Evolutionary conservation across 1,140 invertebrate genomes (phyloP), one percentile per base, ranked within the genome.

Genomic region (Pogonomyrmex barbatus): DNA sequence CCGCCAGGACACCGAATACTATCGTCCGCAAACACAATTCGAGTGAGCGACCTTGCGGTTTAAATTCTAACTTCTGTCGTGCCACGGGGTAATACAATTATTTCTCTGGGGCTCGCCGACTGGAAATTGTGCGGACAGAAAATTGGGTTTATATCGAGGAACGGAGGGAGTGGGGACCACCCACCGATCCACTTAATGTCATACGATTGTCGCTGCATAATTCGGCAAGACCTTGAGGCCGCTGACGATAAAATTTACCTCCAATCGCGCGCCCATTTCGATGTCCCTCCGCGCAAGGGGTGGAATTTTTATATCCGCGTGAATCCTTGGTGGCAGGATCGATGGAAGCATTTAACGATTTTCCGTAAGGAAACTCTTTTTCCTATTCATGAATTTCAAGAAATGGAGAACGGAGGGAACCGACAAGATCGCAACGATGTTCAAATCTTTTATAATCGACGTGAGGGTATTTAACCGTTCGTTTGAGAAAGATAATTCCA

Each of bases 51-150:
- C 86, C 87, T 90, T 86, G 89, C 87, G 89, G 89, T 88, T 90
- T 90, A 86, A 84, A 86, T 90, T 89, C 88, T 89, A 90, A 90
- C 88, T 90, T 85, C 79, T 79, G 82, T 76, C 87, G 84, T 75
- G 85, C 58, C 62, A 52, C 76, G 42, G 68, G 58, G 82, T 90
- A 90, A 90, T 85, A 87, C 86, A 87, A 90, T 90, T 90, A 88
- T 86, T 39, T 62, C 63, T 45, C 87, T 47, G 82, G 45, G 47
- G 60, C 85, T 60, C 52, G 81, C 86, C 33, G 60, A 65, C 76
- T 86, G 88, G 89, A 90, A 90, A 90, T 89, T 90, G 85, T 85
- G 68, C 85, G 60, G 65, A 85, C 70, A 82, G 88, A 89, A 89
- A 90, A 90, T 86, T 87, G 54, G 70, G 56, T 87, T 89, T 77